Evolutionary conservation across 2,888 invertebrate species (phyloP).

Genomic region (Dicranocentrus wangi): DNA sequence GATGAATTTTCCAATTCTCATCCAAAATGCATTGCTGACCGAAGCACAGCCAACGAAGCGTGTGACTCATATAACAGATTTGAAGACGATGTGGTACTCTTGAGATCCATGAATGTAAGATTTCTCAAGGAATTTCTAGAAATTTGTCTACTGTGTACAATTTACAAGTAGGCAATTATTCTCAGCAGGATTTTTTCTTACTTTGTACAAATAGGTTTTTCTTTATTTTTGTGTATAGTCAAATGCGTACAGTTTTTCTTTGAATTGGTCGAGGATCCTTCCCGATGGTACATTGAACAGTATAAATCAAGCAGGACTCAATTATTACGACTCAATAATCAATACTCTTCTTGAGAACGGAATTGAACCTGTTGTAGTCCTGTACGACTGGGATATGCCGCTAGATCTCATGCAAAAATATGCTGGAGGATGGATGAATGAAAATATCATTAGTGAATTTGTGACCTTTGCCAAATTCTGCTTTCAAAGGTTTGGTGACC

Average conservation of each 20-base stretch:
- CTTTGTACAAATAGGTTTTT: not conserved
- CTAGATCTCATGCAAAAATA: constrained; percentile 76
- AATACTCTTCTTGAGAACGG: constrained; percentile 67
- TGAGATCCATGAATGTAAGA: constrained; percentile 66
- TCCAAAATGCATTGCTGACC: constrained; percentile 68
- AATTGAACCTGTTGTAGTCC: constrained; percentile 64
- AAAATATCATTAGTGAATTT: constrained; percentile 76
- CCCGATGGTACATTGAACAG: constrained; percentile 74
- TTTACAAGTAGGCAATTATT: too few species aligned
- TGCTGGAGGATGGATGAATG: constrained; percentile 75
- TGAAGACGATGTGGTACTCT: constrained; percentile 62
- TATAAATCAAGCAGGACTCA: constrained; percentile 62
- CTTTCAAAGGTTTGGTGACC: constrained; percentile 76
- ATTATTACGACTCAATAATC: constrained; percentile 67
- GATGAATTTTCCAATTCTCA: constrained; percentile 74
- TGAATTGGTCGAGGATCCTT: constrained; percentile 76
- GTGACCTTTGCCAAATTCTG: constrained; percentile 77
- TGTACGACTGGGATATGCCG: constrained; percentile 78
- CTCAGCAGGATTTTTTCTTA: not conserved
- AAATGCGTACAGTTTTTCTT: constrained; percentile 74
- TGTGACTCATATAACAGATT: constrained; percentile 68
- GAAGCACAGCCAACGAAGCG: constrained; percentile 53
- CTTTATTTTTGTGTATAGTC: constrained; percentile 59
- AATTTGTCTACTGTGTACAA: too few species aligned
- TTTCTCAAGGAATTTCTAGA: not conserved